Evolutionary conservation across 2,888 invertebrate species (phyloP).

Genomic region (Cataglyphis albicans): DNA sequence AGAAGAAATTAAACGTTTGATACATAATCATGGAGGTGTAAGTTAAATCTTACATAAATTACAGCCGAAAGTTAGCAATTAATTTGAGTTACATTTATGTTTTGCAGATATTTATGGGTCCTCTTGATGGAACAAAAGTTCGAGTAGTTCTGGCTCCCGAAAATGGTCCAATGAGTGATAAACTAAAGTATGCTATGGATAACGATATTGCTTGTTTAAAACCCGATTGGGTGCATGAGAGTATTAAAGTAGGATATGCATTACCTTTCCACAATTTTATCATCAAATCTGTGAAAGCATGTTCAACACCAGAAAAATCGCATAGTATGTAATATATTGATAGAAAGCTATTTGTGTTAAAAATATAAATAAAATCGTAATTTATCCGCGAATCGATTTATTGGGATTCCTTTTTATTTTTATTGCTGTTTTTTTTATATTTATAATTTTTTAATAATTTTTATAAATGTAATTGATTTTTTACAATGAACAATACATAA

Average conservation of each 20-base stretch:
- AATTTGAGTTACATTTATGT: not conserved
- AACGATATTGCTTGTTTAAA: conserved; percentile 90
- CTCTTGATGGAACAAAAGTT: conserved; percentile 87
- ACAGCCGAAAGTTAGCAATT: not conserved
- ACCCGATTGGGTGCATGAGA: conserved; percentile 93
- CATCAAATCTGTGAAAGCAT: conserved; percentile 87
- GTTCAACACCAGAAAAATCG: conserved; percentile 90
- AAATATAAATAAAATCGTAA: not conserved
- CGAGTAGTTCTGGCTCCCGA: conserved; percentile 87
- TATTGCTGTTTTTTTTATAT: not conserved
- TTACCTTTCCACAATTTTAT: conserved; percentile 88
- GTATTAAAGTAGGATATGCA: conserved; percentile 91
- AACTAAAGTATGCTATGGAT: conserved; percentile 89
- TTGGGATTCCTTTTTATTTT: not conserved
- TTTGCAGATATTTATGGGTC: conserved; percentile 86
- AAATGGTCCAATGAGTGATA: conserved; percentile 88
- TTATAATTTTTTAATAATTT: conserved; percentile 10
- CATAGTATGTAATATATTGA: conserved; percentile 67
- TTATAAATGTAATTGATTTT: not conserved
- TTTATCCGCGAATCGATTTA: not conserved
- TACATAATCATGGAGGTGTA: conserved; percentile 91
- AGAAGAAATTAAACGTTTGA: conserved; percentile 89
- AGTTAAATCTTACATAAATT: conserved; percentile 53
- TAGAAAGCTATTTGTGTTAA: not conserved
- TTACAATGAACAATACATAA: not conserved